Evolutionary conservation across 2,113 vertebrate species (phyloP).

Genomic region (Rhinolophus sinicus): DNA sequence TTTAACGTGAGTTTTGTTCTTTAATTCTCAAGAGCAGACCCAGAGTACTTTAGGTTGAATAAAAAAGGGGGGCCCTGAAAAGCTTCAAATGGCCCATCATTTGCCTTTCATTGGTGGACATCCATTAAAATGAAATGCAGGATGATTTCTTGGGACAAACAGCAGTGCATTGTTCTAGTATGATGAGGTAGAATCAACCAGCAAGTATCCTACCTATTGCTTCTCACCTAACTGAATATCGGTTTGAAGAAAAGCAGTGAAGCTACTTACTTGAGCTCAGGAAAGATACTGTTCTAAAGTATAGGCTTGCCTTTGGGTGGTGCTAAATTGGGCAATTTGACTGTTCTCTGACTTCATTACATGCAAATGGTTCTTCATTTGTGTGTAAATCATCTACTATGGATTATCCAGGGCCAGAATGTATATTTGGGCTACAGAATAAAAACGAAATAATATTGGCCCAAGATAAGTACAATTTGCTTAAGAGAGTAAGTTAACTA

Average conservation of each 20-base stretch:
- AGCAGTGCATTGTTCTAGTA: background rate
- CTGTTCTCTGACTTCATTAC: background rate
- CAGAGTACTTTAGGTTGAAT: background rate
- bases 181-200: background rate
- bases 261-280: background rate
- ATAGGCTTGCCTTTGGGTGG: background rate
- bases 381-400: background rate
- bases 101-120: background rate
- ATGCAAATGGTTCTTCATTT: background rate
- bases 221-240: background rate
- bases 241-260: background rate
- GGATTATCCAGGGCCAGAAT: background rate
- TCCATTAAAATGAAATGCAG: background rate
- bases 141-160: background rate
- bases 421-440: background rate
- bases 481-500: background rate
- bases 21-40: constrained; percentile 36
- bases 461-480: background rate
- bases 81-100: background rate
- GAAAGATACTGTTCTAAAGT: background rate
- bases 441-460: background rate
- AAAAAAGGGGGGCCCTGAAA: background rate
- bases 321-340: background rate
- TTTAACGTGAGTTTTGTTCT: background rate
- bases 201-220: background rate